phyloP scores from a whole-genome alignment of 2,113 vertebrate species.

The Perognathus longimembris region DNA sequence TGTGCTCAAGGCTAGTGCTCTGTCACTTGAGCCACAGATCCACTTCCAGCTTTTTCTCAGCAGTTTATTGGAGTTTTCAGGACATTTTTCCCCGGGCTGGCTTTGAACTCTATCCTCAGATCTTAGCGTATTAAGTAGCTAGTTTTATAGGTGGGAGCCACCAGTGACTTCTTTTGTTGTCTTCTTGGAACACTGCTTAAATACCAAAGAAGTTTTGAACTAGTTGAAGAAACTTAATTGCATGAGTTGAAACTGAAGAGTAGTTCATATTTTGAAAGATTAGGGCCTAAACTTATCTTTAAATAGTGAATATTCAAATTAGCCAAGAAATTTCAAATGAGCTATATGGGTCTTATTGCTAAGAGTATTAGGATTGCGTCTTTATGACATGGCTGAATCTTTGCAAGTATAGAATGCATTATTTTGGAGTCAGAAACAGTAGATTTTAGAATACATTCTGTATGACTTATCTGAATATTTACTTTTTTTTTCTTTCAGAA shows the following conservation, averaged over 20 bases:
- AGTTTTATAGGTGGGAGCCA: too few relatives aligned
- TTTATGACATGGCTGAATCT: conserved; percentile 16
- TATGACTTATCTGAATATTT: background rate
- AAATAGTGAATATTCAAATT: conserved; percentile 46
- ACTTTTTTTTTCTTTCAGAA: conserved; percentile 86
- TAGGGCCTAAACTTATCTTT: conserved; percentile 17
- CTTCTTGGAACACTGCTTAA: background rate
- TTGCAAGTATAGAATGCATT: conserved; percentile 11
- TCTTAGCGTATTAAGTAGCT: background rate
- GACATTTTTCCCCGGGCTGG: too few relatives aligned
- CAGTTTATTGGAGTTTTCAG: too few relatives aligned
- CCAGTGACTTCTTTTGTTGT: background rate
- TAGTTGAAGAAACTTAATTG: conserved; percentile 39
- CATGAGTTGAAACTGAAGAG: conserved; percentile 31
- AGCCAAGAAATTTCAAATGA: conserved; percentile 41
- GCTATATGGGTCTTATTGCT: background rate
- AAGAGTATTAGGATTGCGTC: conserved; percentile 24
- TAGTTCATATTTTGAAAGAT: conserved; percentile 54
- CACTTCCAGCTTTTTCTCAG: too few relatives aligned
- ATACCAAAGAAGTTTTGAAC: conserved; percentile 28
- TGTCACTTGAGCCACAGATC: too few relatives aligned
- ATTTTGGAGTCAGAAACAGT: conserved; percentile 34
- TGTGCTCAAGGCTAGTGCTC: too few relatives aligned
- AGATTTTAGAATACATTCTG: conserved; percentile 14
- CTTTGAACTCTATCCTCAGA: too few relatives aligned